Evolutionary conservation across 2,888 invertebrate species (phyloP).

Genomic region (Argynnis bischoffii): DNA sequence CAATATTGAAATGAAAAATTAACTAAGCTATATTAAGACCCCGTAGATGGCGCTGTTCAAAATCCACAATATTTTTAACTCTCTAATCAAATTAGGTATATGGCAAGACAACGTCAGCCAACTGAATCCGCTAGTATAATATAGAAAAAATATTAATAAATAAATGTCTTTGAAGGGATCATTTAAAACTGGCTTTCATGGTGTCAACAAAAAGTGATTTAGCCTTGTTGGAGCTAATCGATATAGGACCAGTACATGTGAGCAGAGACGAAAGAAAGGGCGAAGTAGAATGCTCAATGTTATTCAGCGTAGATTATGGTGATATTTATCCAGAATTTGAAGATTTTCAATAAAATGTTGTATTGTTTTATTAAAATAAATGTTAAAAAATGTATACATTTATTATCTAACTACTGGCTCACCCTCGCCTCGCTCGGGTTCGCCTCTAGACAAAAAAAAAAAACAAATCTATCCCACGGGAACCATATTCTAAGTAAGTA

Average conservation of each 20-base stretch:
- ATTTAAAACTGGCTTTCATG: slow-evolving; percentile 64
- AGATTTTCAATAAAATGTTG: slow-evolving; percentile 51
- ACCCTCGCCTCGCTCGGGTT: too few relatives aligned
- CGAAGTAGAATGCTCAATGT: slow-evolving; percentile 62
- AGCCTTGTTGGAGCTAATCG: slow-evolving; percentile 62
- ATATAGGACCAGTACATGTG: slow-evolving; percentile 60
- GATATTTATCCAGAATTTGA: slow-evolving; percentile 60
- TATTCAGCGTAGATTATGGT: slow-evolving; percentile 64
- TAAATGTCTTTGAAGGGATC: slow-evolving; percentile 50
- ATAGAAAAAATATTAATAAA: neutral
- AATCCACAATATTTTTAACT: too few relatives aligned
- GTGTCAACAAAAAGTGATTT: slow-evolving; percentile 59
- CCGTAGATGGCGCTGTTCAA: too few relatives aligned
- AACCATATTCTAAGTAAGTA: too few relatives aligned
- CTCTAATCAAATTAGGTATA: too few relatives aligned
- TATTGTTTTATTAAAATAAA: too few relatives aligned
- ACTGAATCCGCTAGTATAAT: too few relatives aligned
- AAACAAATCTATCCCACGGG: too few relatives aligned
- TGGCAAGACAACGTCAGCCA: too few relatives aligned
- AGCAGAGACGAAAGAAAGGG: slow-evolving; percentile 59
- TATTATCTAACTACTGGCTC: neutral
- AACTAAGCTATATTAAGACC: too few relatives aligned
- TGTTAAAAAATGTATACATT: neutral
- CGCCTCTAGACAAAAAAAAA: too few relatives aligned
- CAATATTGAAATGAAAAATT: too few relatives aligned